Evolutionary conservation across 2,888 invertebrate species (phyloP).

Genomic region (Cordilura impudica): DNA sequence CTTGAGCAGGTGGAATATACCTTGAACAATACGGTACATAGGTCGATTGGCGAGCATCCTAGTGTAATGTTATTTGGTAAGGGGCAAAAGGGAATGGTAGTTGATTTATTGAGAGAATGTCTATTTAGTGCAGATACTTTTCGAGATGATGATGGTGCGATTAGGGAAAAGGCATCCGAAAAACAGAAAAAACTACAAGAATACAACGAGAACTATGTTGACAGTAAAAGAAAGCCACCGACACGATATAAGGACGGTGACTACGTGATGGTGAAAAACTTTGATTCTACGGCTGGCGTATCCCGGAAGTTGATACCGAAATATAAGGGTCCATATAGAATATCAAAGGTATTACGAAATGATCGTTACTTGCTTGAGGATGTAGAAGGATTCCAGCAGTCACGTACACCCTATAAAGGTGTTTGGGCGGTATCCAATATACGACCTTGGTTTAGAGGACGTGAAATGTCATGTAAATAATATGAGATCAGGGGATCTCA

Average conservation of each 20-base stretch:
- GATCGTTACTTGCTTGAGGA: slow-evolving; percentile 34
- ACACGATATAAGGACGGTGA: slow-evolving; percentile 22
- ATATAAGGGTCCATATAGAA: slow-evolving; percentile 30
- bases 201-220: slow-evolving; percentile 25
- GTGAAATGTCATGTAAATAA: not conserved
- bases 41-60: slow-evolving; percentile 1
- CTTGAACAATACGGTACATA: too few relatives aligned
- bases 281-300: slow-evolving; percentile 31
- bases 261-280: slow-evolving; percentile 34
- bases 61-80: too few relatives aligned
- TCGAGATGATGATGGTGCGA: not conserved
- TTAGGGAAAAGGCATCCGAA: slow-evolving; percentile 4
- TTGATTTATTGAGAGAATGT: slow-evolving; percentile 7
- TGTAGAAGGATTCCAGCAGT: too few relatives aligned
- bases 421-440: not conserved
- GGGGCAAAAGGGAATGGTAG: too few relatives aligned
- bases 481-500: too few relatives aligned
- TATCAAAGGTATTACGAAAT: slow-evolving; percentile 12
- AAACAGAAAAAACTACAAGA: slow-evolving; percentile 16
- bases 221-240: slow-evolving; percentile 8
- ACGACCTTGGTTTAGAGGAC: not conserved
- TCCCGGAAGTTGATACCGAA: slow-evolving; percentile 39
- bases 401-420: too few relatives aligned
- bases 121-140: not conserved
- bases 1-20: slow-evolving; percentile 34